A percentile compares a stretch with the other conserved stretches of the same genome.
These are phyloP conservation scores for Nemapogon koenigi DNA, from an alignment of 2,888 invertebrate species.

Conservation along the genomic window DNA sequence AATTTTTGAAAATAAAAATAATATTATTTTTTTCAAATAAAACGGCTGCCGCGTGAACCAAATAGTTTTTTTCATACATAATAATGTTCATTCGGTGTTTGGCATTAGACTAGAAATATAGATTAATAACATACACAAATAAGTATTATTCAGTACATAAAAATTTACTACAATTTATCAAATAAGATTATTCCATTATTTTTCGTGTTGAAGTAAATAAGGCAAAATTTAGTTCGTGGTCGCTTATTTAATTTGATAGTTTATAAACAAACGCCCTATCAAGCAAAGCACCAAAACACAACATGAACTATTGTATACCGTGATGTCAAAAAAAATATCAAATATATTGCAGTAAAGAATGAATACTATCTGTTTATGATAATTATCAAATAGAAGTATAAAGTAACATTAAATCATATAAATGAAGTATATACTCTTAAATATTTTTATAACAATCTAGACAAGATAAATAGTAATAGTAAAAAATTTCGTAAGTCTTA, in stretches of 20 bases:
- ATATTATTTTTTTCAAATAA: too few species aligned
- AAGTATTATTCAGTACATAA: constrained; percentile 5
- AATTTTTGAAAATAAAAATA: too few species aligned
- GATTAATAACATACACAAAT: constrained; percentile 10
- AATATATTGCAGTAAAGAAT: too few species aligned
- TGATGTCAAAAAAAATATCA: too few species aligned
- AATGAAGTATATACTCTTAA: constrained; percentile 8
- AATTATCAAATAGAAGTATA: background rate
- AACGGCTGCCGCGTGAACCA: too few species aligned
- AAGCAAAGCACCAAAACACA: too few species aligned
- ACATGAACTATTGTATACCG: too few species aligned
- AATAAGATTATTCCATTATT: background rate
- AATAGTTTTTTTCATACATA: too few species aligned
- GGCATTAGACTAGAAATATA: constrained; percentile 11
- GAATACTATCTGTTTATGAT: background rate
- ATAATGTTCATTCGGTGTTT: too few species aligned
- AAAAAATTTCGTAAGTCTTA: constrained; percentile 3
- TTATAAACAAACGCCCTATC: too few species aligned
- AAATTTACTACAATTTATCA: background rate
- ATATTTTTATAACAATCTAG: constrained; percentile 9
- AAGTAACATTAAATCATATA: constrained; percentile 1
- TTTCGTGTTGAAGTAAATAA: background rate
- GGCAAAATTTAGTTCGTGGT: background rate
- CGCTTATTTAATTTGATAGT: background rate
- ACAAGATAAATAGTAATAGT: constrained; percentile 8